Evolutionary conservation across 2,113 vertebrate species (phyloP).

Genomic region (Ageneiosus marmoratus): DNA sequence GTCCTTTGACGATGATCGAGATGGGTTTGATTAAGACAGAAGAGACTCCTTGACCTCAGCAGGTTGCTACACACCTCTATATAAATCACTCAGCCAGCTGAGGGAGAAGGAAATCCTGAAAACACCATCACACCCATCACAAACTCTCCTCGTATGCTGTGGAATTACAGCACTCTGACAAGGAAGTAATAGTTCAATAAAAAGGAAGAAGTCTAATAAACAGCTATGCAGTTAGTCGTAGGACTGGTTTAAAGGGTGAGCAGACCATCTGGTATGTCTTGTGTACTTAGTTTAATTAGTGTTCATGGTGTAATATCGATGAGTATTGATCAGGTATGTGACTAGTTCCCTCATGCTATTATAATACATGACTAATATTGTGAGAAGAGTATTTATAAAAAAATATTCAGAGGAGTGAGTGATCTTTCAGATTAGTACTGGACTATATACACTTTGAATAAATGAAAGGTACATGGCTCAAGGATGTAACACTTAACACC

Average conservation of each 20-base stretch:
- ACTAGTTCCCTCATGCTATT: background rate
- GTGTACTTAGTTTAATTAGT: background rate
- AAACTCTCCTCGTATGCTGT: background rate
- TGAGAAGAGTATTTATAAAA: background rate
- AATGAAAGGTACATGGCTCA: background rate
- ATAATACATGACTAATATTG: background rate
- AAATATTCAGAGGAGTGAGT: background rate
- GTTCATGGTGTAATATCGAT: no score
- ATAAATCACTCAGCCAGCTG: background rate
- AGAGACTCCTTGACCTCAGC: conserved; percentile 17
- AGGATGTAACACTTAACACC: background rate
- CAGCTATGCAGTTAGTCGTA: background rate
- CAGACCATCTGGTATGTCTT: background rate
- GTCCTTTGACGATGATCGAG: background rate
- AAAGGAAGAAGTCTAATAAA: background rate
- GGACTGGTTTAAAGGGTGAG: background rate
- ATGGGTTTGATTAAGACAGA: background rate
- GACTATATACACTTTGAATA: background rate
- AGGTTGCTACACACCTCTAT: conserved; percentile 3
- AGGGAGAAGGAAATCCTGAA: background rate
- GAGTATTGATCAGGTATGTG: background rate
- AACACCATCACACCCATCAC: background rate
- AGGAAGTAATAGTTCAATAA: background rate
- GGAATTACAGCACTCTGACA: background rate
- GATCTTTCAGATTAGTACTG: background rate